A percentile compares a stretch with the other conserved stretches of the same genome.
Evolutionary conservation across 2,888 invertebrate species (phyloP).

Genomic region (Rhyacophila evoluta): DNA sequence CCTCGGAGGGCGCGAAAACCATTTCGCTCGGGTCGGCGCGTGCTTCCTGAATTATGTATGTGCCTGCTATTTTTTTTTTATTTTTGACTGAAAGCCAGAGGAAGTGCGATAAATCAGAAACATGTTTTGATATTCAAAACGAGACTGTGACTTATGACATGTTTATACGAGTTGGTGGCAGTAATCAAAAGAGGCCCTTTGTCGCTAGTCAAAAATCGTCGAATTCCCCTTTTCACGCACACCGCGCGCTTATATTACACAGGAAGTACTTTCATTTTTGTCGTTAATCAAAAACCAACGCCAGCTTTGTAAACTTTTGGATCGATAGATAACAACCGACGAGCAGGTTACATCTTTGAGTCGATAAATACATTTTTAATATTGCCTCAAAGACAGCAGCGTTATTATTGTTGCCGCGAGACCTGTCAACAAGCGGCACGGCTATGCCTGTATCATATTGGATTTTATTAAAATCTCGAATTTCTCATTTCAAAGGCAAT

Average conservation of each 20-base stretch:
- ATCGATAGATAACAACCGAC: not conserved
- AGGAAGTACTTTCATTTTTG: slow-evolving; percentile 10
- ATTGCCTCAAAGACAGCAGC: slow-evolving; percentile 13
- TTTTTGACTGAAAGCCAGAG: slow-evolving; percentile 46
- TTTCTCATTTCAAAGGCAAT: slow-evolving; percentile 24
- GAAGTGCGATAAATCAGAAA: slow-evolving; percentile 53
- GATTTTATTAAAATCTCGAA: slow-evolving; percentile 12
- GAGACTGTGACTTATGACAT: slow-evolving; percentile 53
- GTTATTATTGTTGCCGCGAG: not conserved
- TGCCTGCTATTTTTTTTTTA: slow-evolving; percentile 39
- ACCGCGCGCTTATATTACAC: not conserved
- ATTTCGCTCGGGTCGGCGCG: slow-evolving; percentile 47
- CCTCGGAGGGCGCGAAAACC: slow-evolving; percentile 50
- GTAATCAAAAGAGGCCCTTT: slow-evolving; percentile 46
- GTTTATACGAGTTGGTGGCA: slow-evolving; percentile 50
- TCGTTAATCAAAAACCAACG: not conserved
- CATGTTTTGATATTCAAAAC: slow-evolving; percentile 53
- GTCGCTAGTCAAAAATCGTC: slow-evolving; percentile 39
- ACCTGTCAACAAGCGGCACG: not conserved
- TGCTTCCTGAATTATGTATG: slow-evolving; percentile 51
- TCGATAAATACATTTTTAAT: slow-evolving; percentile 24
- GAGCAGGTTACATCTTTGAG: slow-evolving; percentile 1
- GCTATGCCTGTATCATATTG: not conserved
- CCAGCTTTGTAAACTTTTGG: not conserved
- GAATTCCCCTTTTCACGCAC: slow-evolving; percentile 39